These are phyloP conservation scores for Zaprionus africanus DNA, from an alignment of 1,140 invertebrate species.

Conservation along the genomic window DNA sequence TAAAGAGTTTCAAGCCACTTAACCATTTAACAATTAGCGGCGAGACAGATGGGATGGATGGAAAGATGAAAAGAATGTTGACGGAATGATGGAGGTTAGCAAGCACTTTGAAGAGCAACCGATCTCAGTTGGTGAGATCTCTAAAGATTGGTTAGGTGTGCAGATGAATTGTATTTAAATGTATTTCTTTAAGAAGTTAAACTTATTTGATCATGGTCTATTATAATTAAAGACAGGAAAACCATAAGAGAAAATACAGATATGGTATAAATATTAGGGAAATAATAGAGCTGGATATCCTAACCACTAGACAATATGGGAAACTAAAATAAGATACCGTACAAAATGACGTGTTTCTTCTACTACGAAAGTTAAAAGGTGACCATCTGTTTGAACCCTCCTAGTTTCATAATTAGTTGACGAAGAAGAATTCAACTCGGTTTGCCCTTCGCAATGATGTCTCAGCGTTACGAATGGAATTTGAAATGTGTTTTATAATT, in stretches of 20 bases:
- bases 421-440: background rate
- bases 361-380: background rate
- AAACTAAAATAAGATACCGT: too few species aligned
- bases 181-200: background rate
- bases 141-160: background rate
- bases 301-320: too few species aligned
- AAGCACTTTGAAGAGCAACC: slow-evolving; percentile 12
- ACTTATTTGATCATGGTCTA: background rate
- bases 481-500: slow-evolving; percentile 51
- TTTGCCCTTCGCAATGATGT: background rate
- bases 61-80: slow-evolving; percentile 48
- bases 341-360: too few species aligned
- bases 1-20: slow-evolving; percentile 30
- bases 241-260: background rate
- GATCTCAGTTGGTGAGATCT: background rate
- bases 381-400: slow-evolving; percentile 1
- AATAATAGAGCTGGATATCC: background rate
- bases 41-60: slow-evolving; percentile 26
- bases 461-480: slow-evolving; percentile 34
- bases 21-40: slow-evolving; percentile 71
- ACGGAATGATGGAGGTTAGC: slow-evolving; percentile 19
- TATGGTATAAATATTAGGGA: slow-evolving; percentile 6
- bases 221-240: slow-evolving; percentile 3
- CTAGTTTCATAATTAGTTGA: too few species aligned
- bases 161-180: background rate